Base-by-base conservation (phyloP, 2,113 vertebrate genomes). In the Sinosuthora webbiana region DNA sequence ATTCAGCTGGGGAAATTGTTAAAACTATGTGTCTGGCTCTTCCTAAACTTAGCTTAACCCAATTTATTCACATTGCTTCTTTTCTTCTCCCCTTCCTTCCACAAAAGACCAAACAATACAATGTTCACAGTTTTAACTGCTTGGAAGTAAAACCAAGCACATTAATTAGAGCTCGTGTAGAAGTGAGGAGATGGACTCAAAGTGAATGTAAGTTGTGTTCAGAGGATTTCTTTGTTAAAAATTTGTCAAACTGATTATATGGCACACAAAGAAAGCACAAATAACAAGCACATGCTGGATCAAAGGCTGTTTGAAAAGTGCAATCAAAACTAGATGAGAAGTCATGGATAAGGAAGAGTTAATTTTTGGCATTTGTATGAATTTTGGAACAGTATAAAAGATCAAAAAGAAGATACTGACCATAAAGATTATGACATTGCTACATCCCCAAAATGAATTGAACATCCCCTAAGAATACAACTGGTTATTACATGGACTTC, bases 101-200 rank as follows among this genome's bases (percentile, higher is more conserved):
- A 53, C 31, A 57, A 84, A 91, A 90, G 65, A 84, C n/a, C 75
- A 91, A 96, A 53, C 20, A 57, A 93, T 86, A 73, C n/a, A 70
- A 83, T 25, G 17, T 88, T 83, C 78, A 85, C 10, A 81, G 56
- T 56, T 83, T 79, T 56, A 93, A 71, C 31, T 62, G 42, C 42
- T 77, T 83, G 53, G 67, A 91, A 91, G 50, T 50, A 73, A 82
- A 91, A 25, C 33, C 13, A 91, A 91, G 37, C 28, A 59, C 41
- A 53, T 65, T 83, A 1, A 0, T 42, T 65, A 59, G 75, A 73
- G 60, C 35, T 86, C 87, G 56, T 52, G n/a, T 55, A n/a, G 63
- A 89, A 83, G 55, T 41, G 16, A 77, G 18, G 42, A 83, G 56
- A 77, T 25, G 50, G 53, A 90, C 27, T 65, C 53, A 10, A 33